A percentile compares a stretch with the other conserved stretches of the same genome.
phyloP scores from a whole-genome alignment of 2,888 invertebrate species.

The Coelogynopora nodosa region DNA sequence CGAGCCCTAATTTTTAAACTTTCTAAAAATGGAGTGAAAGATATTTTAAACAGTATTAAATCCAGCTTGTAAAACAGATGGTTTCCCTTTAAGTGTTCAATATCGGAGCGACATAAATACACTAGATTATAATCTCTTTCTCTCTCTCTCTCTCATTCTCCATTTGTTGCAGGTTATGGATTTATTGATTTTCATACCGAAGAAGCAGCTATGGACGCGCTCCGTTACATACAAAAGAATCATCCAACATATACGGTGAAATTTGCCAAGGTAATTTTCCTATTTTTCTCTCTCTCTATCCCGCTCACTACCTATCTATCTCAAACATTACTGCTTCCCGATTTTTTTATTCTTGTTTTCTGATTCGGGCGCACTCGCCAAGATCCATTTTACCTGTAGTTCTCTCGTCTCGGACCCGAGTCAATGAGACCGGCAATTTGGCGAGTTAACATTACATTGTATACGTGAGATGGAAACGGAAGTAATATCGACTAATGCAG shows the following conservation, averaged over 20 bases:
- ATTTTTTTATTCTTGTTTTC: not conserved
- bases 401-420: not conserved
- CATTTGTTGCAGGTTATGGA: constrained; percentile 23
- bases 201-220: constrained; percentile 19
- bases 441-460: too few species aligned
- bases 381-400: not conserved
- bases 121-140: not conserved
- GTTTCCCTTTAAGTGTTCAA: too few species aligned
- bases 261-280: constrained; percentile 32
- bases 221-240: constrained; percentile 26
- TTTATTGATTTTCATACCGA: constrained; percentile 36
- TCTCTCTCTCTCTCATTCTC: not conserved
- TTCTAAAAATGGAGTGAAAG: not conserved
- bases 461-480: too few species aligned
- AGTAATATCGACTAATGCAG: too few species aligned
- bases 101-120: too few species aligned
- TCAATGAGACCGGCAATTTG: too few species aligned
- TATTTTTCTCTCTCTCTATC: too few species aligned
- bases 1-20: too few species aligned
- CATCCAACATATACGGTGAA: constrained; percentile 36
- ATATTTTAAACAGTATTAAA: too few species aligned
- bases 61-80: not conserved
- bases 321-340: too few species aligned
- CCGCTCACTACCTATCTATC: too few species aligned
- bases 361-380: not conserved